Conservation (phyloP, 2,888 invertebrate species). For the Parnassius smintheus region DNA sequence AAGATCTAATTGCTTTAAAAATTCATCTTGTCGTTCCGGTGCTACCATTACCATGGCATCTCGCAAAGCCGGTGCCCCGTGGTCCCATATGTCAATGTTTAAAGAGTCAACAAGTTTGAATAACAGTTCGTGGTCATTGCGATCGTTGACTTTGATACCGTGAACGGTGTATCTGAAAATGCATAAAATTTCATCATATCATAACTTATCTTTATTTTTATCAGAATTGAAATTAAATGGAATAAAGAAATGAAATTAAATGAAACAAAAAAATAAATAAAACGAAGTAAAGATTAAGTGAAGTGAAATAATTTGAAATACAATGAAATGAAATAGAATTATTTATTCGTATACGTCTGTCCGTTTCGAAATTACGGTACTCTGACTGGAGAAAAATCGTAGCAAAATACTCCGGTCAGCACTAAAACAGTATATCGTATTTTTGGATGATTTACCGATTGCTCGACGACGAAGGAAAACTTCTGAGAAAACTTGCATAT, state of each 20-base stretch:
- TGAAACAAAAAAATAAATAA: not conserved
- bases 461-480: too few species aligned
- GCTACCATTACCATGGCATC: conserved; percentile 52
- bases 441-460: too few species aligned
- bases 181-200: not conserved
- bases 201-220: not conserved
- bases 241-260: not conserved
- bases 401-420: too few species aligned
- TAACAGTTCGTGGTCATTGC: conserved; percentile 39
- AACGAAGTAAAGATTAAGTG: too few species aligned
- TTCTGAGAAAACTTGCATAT: too few species aligned
- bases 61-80: conserved; percentile 38
- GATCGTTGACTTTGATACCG: conserved; percentile 38
- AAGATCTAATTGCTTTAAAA: conserved; percentile 40
- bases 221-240: too few species aligned
- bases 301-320: too few species aligned
- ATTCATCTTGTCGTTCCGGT: conserved; percentile 33
- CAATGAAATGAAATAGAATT: too few species aligned
- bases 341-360: too few species aligned
- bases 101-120: conserved; percentile 35
- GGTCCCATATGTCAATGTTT: conserved; percentile 49
- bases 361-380: too few species aligned
- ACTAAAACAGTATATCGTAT: too few species aligned
- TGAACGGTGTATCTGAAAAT: conserved; percentile 45
- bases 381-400: too few species aligned